phyloP scores from a whole-genome alignment of 2,888 invertebrate species.

The Cybosia mesomella region DNA sequence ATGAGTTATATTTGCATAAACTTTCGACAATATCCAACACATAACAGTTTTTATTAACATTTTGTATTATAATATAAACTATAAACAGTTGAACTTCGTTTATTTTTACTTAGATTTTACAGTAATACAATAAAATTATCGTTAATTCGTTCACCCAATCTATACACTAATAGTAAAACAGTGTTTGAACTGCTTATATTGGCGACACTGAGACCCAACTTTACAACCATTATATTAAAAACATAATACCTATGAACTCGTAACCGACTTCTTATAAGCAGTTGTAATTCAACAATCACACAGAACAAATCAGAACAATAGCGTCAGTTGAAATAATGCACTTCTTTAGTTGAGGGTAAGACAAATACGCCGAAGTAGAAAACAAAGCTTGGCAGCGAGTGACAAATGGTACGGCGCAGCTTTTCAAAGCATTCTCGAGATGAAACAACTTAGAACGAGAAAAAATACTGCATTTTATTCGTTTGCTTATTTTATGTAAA shows the following conservation, averaged over 20 bases:
- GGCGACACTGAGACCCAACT: too few relatives aligned
- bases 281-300: constrained; percentile 22
- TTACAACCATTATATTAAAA: background rate
- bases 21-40: too few relatives aligned
- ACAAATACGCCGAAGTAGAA: constrained; percentile 39
- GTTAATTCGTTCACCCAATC: too few relatives aligned
- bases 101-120: too few relatives aligned
- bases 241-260: background rate
- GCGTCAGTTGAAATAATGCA: constrained; percentile 31
- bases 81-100: too few relatives aligned
- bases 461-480: constrained; percentile 43
- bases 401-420: constrained; percentile 47
- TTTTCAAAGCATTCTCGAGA: constrained; percentile 47
- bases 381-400: constrained; percentile 45
- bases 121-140: too few relatives aligned
- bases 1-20: too few relatives aligned
- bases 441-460: constrained; percentile 12
- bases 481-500: constrained; percentile 35
- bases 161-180: too few relatives aligned
- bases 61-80: too few relatives aligned
- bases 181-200: too few relatives aligned
- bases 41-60: too few relatives aligned
- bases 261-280: background rate
- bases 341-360: constrained; percentile 37
- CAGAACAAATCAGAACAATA: constrained; percentile 27